Evolutionary conservation across 1,140 invertebrate species (phyloP).

Genomic region (Eriosoma lanigerum): DNA sequence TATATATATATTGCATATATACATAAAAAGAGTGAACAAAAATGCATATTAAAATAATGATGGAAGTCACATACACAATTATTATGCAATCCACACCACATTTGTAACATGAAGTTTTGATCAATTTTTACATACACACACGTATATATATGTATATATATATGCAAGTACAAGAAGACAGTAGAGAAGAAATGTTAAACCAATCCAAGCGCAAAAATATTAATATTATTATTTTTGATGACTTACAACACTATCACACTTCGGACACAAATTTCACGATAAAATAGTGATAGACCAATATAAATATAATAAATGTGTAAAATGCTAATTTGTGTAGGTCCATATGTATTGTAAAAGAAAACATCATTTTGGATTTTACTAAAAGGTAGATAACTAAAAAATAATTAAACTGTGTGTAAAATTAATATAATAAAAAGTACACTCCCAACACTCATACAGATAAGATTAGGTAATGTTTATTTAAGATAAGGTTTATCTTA

Average conservation of each 20-base stretch:
- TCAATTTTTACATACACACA: neutral
- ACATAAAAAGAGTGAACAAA: neutral
- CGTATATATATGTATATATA: slow-evolving; percentile 9
- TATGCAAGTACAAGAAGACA: slow-evolving; percentile 20
- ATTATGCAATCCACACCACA: too few relatives aligned
- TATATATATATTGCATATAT: neutral
- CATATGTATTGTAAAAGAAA: slow-evolving; percentile 18
- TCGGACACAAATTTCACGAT: slow-evolving; percentile 46
- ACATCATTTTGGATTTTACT: slow-evolving; percentile 15
- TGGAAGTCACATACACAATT: too few relatives aligned
- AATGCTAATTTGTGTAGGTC: slow-evolving; percentile 50
- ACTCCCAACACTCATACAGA: neutral
- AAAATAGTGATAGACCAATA: slow-evolving; percentile 53
- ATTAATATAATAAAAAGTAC: neutral
- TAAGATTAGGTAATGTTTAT: neutral
- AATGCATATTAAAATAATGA: neutral
- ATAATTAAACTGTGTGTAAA: neutral
- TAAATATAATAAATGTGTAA: slow-evolving; percentile 51
- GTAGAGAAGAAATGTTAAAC: slow-evolving; percentile 50
- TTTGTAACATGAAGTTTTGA: too few relatives aligned
- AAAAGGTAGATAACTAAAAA: neutral
- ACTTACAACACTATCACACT: slow-evolving; percentile 47
- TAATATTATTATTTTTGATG: slow-evolving; percentile 40
- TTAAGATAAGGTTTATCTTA: slow-evolving; percentile 41
- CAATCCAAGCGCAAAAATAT: slow-evolving; percentile 50